Base-by-base conservation (phyloP, 2,113 vertebrate genomes). In the Neodon shergylaensis region DNA sequence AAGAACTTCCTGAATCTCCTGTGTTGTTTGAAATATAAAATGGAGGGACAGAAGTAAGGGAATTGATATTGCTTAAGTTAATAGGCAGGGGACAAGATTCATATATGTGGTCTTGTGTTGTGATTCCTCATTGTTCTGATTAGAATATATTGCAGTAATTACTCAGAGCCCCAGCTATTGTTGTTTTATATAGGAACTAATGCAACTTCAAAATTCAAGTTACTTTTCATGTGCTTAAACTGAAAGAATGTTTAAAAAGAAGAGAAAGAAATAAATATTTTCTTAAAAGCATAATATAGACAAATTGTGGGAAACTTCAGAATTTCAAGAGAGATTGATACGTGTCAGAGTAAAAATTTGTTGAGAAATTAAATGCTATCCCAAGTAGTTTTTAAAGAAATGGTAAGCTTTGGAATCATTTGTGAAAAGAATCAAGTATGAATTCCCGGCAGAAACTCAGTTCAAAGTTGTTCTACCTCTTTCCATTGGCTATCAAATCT, bases 371-470 rank as follows among this genome's bases (percentile, higher is more conserved):
- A 72, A 93, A 90, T 24, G 61, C 58, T 28, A 66, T 36, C 61
- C 49, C n/a, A 92, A 2, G 42, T 42, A 85, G 24, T 93, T 94
- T 93, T 94, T 24, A 87, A 90, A 96, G 65, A 22, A 52, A 49
- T 58, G 81, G 7, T 24, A 72, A 79, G 54, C 54, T 79, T 58
- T 24, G 16, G 61, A 96, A 84, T 7, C 63, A 61, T 21, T 54
- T 95, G 10, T 68, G 90, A 74, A 95, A 92, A 22, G 86, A 95
- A 83, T 93, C 54, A 58, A 21, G 1, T 61, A 44, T 79, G 91
- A 91, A 91, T 79, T 49, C 0, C 1, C 52, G 42, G 82, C 85
- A 54, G 87, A 88, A 92, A 92, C 39, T 42, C 14, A 63, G 90
- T 63, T 2, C 22, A 58, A 81, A 87, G 0, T 86, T 87, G 21